A percentile compares a stretch with the other conserved stretches of the same genome.
phyloP scores from a whole-genome alignment of 2,888 invertebrate genomes.

The Phalangium opilio region DNA sequence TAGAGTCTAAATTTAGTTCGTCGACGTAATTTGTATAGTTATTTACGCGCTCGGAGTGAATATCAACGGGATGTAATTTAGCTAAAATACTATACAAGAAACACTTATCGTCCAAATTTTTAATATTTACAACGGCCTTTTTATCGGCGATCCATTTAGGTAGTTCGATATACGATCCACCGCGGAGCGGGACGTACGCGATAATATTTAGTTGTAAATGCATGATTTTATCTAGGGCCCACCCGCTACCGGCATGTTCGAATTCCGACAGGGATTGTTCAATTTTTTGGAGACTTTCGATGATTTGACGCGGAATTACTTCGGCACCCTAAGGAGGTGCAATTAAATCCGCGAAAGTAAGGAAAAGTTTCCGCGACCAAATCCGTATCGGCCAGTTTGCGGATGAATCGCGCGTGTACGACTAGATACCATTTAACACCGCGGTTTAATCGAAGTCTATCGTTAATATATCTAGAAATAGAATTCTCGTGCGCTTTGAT shows the following conservation, averaged over 20 bases:
- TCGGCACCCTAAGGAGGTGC: too few species aligned
- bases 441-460: too few species aligned
- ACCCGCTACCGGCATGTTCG: conserved; percentile 1
- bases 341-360: too few species aligned
- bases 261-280: not conserved
- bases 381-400: too few species aligned
- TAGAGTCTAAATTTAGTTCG: not conserved
- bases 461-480: too few species aligned
- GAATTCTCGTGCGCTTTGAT: too few species aligned
- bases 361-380: too few species aligned
- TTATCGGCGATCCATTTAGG: not conserved
- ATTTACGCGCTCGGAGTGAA: not conserved
- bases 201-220: not conserved
- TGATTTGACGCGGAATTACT: too few species aligned
- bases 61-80: not conserved
- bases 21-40: not conserved
- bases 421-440: too few species aligned
- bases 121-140: not conserved
- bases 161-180: not conserved
- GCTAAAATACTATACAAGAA: conserved; percentile 1
- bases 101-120: conserved; percentile 1
- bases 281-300: too few species aligned
- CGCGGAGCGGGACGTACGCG: not conserved
- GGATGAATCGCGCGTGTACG: too few species aligned
- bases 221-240: conserved; percentile 1